Evolutionary conservation across 1,140 invertebrate species (phyloP).

Genomic region (Stegodyphus dumicola): DNA sequence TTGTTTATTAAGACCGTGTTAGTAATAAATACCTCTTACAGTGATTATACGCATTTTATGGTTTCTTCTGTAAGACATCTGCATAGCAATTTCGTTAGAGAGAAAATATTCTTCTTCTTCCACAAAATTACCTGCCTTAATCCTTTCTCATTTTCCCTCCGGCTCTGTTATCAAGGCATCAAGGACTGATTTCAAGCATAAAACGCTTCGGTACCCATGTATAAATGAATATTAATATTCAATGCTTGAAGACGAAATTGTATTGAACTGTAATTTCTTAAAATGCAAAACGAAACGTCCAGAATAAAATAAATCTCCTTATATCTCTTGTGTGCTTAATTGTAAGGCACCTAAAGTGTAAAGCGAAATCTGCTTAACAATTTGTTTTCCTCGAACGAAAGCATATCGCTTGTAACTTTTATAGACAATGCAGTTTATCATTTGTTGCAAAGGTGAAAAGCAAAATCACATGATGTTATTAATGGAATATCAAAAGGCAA

Average conservation of each 20-base stretch:
- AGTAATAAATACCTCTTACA: neutral
- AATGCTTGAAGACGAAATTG: neutral
- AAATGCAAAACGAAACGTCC: neutral
- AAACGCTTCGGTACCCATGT: neutral
- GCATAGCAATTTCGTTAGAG: neutral
- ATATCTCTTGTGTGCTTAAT: constrained; percentile 20
- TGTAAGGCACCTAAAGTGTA: constrained; percentile 58
- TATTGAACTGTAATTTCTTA: neutral
- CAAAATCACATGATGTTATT: neutral
- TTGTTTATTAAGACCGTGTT: neutral
- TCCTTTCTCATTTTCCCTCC: neutral
- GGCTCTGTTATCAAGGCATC: neutral
- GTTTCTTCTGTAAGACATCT: neutral
- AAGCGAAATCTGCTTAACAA: constrained; percentile 19
- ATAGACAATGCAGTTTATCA: neutral
- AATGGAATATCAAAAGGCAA: constrained; percentile 22
- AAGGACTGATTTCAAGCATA: neutral
- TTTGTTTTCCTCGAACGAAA: neutral
- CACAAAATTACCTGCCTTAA: neutral
- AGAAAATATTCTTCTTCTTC: neutral
- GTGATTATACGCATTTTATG: neutral
- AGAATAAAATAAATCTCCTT: neutral
- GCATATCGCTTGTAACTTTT: neutral
- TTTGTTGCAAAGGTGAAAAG: neutral
- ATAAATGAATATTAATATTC: neutral